Conservation (phyloP, 92 coral and sea anemone genomes). For the Palythoa grandiflora region DNA sequence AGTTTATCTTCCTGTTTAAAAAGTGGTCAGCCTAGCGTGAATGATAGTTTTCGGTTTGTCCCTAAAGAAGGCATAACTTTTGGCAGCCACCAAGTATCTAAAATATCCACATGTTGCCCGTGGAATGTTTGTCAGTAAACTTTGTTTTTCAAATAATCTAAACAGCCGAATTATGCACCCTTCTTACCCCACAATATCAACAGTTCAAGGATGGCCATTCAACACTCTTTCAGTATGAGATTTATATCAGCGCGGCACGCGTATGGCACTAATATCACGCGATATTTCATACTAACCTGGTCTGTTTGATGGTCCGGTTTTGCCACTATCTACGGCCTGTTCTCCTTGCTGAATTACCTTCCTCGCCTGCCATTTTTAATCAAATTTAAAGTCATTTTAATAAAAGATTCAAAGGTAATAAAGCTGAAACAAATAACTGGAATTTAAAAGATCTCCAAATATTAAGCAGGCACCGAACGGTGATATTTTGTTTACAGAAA, state of each 20-base stretch:
- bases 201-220: not conserved
- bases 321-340: not conserved
- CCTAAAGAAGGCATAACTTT: no score
- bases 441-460: not conserved
- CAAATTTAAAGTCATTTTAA: not conserved
- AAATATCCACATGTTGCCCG: no score
- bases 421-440: not conserved
- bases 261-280: slow-evolving; percentile 12
- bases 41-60: no score
- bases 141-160: not conserved
- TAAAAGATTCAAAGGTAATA: not conserved
- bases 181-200: not conserved
- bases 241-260: slow-evolving; percentile 20
- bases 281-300: slow-evolving; percentile 23
- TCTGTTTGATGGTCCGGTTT: not conserved
- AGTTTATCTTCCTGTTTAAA: no score
- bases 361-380: not conserved
- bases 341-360: not conserved
- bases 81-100: no score
- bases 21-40: no score
- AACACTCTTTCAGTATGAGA: not conserved
- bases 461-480: slow-evolving; percentile 13
- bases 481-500: not conserved
- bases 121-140: not conserved
- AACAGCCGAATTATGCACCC: not conserved